Evolutionary conservation across 2,113 vertebrate species (phyloP).

Genomic region (Vimba vimba): DNA sequence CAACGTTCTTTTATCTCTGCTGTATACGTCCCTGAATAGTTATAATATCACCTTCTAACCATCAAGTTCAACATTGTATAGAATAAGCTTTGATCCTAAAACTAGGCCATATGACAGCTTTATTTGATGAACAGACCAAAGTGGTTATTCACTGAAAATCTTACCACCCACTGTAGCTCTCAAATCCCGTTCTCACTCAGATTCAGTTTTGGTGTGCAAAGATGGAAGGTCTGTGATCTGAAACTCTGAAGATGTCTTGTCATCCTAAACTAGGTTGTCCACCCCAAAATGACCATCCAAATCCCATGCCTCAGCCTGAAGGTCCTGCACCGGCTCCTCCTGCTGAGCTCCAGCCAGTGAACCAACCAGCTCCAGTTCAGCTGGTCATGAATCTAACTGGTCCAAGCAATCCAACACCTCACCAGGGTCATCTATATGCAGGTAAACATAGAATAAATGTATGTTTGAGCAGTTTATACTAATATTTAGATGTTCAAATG

Average conservation of each 20-base stretch:
- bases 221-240: too few species aligned
- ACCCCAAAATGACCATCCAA: slow-evolving; percentile 30
- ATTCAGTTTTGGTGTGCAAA: too few species aligned
- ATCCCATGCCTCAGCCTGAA: slow-evolving; percentile 63
- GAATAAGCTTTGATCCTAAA: not conserved
- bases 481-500: too few species aligned
- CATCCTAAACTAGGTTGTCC: slow-evolving; percentile 66
- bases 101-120: not conserved
- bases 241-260: too few species aligned
- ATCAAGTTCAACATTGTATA: not conserved
- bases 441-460: slow-evolving; percentile 43
- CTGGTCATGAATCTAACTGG: not conserved
- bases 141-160: not conserved
- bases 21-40: not conserved
- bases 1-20: not conserved
- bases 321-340: slow-evolving; percentile 8
- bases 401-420: too few species aligned
- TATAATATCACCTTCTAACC: not conserved
- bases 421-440: slow-evolving; percentile 28
- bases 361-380: slow-evolving; percentile 58
- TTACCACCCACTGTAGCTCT: not conserved
- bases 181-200: not conserved
- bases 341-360: slow-evolving; percentile 71
- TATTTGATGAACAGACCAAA: not conserved
- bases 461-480: too few species aligned